Evolutionary conservation across 2,888 invertebrate genomes (phyloP).

Genomic region (Parapristionchus giblindavisi): DNA sequence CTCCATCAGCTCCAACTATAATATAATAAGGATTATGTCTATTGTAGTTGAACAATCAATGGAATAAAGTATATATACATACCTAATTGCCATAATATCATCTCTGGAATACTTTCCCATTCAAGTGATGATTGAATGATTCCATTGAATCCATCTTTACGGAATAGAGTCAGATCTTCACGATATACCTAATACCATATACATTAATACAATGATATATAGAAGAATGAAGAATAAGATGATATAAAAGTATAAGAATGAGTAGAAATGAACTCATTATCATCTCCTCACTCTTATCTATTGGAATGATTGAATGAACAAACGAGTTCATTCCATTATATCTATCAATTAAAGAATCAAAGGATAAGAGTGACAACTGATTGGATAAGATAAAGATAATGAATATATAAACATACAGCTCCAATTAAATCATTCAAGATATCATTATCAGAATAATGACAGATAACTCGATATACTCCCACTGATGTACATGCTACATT

Average conservation of each 20-base stretch:
- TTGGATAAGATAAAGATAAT: too few species aligned
- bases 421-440: slow-evolving; percentile 17
- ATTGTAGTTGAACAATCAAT: background rate
- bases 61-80: background rate
- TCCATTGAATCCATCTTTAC: slow-evolving; percentile 22
- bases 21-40: background rate
- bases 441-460: slow-evolving; percentile 8
- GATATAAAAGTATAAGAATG: too few species aligned
- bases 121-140: slow-evolving; percentile 27
- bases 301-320: too few species aligned
- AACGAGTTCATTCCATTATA: too few species aligned
- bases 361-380: too few species aligned
- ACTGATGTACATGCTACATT: background rate
- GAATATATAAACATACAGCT: slow-evolving; percentile 17
- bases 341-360: too few species aligned
- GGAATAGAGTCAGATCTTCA: slow-evolving; percentile 30
- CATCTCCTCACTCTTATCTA: too few species aligned
- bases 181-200: slow-evolving; percentile 20
- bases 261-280: too few species aligned
- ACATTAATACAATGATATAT: background rate
- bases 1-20: slow-evolving; percentile 27
- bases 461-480: slow-evolving; percentile 17
- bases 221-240: background rate
- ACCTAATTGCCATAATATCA: slow-evolving; percentile 38
- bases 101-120: slow-evolving; percentile 27